Base-by-base conservation (phyloP, 2,888 invertebrate species). In the Andrena trimmerana region DNA sequence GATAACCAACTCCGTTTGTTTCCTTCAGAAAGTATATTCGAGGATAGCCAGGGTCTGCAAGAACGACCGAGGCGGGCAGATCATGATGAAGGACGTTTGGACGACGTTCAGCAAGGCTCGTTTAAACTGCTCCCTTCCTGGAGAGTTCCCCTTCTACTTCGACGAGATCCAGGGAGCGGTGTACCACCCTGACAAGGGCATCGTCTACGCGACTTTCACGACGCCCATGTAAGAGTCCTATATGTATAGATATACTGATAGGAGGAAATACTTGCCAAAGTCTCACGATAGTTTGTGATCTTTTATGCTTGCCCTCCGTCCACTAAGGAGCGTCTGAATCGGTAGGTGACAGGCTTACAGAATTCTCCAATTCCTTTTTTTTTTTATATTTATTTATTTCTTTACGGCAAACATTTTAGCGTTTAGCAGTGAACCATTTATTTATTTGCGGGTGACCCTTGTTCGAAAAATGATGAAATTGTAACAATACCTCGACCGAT, bases 31-130 rank as follows among this genome's bases (percentile, higher is more conserved):
- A 89, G 96, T 98, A 52, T 98, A 98, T 94, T 98, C 98, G 1
- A 96, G 99, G 86, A 97, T 99, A 75, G 98, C 98, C 0, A 95
- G 99, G 70, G 97, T 99, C 2, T 99, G 99, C 93, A 98, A 98
- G 94, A 97, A 97, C 92, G 99, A 99, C 93, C 95, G 95, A 2
- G 97, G 97, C n/a, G 97, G 97, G 3, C 96, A 96, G 88, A 95
- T 96, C 77, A 95, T 97, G 93, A 95, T 97, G 92, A 97, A 96
- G 87, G 97, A 98, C 88, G 97, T 97, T 87, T 99, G 98, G 98
- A 97, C 98, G n/a, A 98, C 98, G 0, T 98, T 97, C 93, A 95
- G 97, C 20, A 98, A 98, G 94, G 98, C 98, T 0, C 95, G 98
- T 0, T 94, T 98, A 10, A 97, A 97, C 92, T 98, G 98, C 91